Evolutionary conservation across 2,888 invertebrate species (phyloP).

Genomic region (Cantharis lateralis): DNA sequence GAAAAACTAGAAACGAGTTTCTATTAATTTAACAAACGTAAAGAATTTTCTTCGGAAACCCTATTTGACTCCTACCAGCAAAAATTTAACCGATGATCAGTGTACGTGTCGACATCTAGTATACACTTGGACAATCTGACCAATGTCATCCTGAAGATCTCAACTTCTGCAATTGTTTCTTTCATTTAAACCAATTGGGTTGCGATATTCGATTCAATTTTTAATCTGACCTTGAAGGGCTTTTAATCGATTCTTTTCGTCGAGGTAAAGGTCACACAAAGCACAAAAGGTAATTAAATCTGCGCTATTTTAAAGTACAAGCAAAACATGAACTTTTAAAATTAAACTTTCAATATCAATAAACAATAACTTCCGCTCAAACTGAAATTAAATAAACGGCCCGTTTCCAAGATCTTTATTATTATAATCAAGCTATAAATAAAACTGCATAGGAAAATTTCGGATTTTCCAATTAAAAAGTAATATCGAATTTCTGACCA

Average conservation of each 20-base stretch:
- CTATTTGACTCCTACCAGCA: not conserved
- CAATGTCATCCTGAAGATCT: not conserved
- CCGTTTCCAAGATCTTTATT: constrained; percentile 12
- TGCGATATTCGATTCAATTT: not conserved
- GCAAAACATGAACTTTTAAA: not conserved
- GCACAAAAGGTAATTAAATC: not conserved
- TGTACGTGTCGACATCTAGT: not conserved
- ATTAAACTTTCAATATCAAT: not conserved
- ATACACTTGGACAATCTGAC: accelerated
- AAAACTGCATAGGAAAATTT: not conserved
- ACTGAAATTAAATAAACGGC: constrained; percentile 13
- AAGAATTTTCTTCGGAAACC: not conserved
- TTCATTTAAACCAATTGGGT: not conserved
- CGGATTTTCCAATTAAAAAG: not conserved
- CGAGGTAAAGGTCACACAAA: not conserved
- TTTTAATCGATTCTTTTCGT: not conserved
- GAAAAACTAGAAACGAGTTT: not conserved
- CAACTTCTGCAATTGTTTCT: not conserved
- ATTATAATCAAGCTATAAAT: constrained; percentile 8
- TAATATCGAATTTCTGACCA: not conserved
- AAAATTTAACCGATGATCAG: not conserved
- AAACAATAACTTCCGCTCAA: not conserved
- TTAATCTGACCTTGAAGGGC: not conserved
- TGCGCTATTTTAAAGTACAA: not conserved
- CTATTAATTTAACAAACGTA: not conserved